Base-by-base conservation (phyloP, 2,113 vertebrate species). In the Pterocles orientalis region DNA sequence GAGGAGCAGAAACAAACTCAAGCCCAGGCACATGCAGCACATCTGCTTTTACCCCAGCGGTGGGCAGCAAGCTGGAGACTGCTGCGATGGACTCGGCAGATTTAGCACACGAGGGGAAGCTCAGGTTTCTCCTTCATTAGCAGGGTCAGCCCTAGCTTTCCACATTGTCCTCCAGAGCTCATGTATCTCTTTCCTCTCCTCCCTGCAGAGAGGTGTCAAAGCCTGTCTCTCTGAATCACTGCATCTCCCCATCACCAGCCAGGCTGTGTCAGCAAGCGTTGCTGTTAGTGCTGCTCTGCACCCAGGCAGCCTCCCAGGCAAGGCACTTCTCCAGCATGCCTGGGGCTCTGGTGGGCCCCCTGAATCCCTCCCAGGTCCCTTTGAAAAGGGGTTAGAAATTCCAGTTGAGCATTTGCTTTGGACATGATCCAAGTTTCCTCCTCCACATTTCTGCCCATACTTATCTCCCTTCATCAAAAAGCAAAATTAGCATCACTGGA, bases 241-340 rank as follows among this genome's bases (percentile, higher is more conserved):
- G 26, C 23, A 21, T 70, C 8, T 48, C 28, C 14, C 24, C 0
- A 0, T 36, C 54, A 60, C 34, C 1, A 4, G n/a, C 10, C 28
- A 77, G 25, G 25, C 7, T 62, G 33, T n/a, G 7, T 25, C 65
- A 92, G 29, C 31, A 82, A 91, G 21, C 0, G 2, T 10, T 1
- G 1, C 33, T 2, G 0, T 18, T 26, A 29, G 34, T 0, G 0
- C 33, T 71, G 39, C 26, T 70, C n/a, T 43, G 23, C 2, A 1
- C 21, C 57, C 2, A 0, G 47, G 61, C 77, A 71, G 36, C 21
- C 41, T 33, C 31, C 17, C 12, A 8, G 70, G 19, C 31, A 78
- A 53, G 36, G 51, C 0, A 0, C 28, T 90, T 66, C 31, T n/a
- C 14, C 82, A 90, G 39, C 23, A 19, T 1, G 1, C 21, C n/a